Evolutionary conservation across 2,888 invertebrate species (phyloP).

Genomic region (Epirrita christyi): DNA sequence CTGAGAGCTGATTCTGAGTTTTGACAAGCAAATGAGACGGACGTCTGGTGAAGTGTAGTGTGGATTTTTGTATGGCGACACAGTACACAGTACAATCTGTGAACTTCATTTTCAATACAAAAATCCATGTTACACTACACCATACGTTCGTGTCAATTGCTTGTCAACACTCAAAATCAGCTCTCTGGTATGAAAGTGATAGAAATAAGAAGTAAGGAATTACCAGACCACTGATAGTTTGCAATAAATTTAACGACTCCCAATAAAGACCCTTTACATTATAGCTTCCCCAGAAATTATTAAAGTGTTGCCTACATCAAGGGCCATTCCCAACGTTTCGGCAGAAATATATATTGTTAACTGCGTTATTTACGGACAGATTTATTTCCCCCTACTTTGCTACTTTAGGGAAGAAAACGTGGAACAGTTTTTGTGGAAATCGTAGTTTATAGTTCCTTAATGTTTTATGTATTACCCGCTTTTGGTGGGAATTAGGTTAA

Average conservation of each 20-base stretch:
- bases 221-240: conserved; percentile 17
- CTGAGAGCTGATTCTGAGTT: no score
- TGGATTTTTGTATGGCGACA: no score
- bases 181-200: no score
- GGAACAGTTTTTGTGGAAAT: conserved; percentile 40
- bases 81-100: no score
- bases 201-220: no score
- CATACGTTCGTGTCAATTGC: no score
- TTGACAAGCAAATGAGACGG: no score
- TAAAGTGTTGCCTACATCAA: conserved; percentile 67
- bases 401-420: conserved; percentile 53
- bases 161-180: no score
- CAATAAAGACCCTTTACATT: conserved; percentile 31
- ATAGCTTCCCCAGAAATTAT: conserved; percentile 54
- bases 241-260: conserved; percentile 28
- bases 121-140: no score
- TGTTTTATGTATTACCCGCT: conserved; percentile 40
- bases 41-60: no score
- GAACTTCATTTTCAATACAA: no score
- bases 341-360: conserved; percentile 67
- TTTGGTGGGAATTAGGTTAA: conserved; percentile 39
- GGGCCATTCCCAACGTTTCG: conserved; percentile 57
- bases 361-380: conserved; percentile 68
- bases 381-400: conserved; percentile 57
- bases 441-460: conserved; percentile 44